These are phyloP conservation scores for Drosophila subpulchrella DNA, from an alignment of 1,140 invertebrate species.

Conservation along the genomic window DNA sequence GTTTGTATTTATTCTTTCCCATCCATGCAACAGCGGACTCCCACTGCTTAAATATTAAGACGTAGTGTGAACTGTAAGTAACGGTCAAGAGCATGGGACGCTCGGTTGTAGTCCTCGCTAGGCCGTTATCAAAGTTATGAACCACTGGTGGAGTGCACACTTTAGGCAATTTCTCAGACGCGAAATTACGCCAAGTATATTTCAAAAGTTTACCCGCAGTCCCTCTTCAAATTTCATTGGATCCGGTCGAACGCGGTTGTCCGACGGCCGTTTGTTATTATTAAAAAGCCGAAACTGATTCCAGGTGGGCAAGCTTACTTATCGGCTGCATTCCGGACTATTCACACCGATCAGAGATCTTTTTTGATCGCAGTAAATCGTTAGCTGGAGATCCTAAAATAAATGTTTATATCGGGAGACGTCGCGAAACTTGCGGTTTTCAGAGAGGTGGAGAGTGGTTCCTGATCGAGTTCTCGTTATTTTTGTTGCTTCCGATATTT, in stretches of 20 bases:
- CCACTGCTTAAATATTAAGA: too few species aligned
- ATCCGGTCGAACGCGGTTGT: constrained; percentile 24
- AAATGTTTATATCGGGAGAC: constrained; percentile 29
- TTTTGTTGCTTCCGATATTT: constrained; percentile 3
- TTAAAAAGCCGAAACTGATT: constrained; percentile 14
- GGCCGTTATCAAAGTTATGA: neutral
- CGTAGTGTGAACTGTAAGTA: neutral
- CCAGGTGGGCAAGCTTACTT: constrained; percentile 37
- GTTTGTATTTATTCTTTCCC: too few species aligned
- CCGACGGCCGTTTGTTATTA: constrained; percentile 4
- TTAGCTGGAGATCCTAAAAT: constrained; percentile 12
- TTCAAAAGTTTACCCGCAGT: neutral
- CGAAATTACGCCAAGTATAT: neutral
- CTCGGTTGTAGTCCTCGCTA: neutral
- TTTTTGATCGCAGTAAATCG: constrained; percentile 11
- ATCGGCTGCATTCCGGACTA: constrained; percentile 39
- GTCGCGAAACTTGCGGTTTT: constrained; percentile 35
- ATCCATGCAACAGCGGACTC: too few species aligned
- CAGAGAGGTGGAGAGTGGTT: constrained; percentile 19
- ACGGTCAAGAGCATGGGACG: neutral
- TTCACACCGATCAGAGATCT: constrained; percentile 11
- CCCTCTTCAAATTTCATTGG: neutral
- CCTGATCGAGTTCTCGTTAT: constrained; percentile 5
- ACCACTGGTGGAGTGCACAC: neutral
- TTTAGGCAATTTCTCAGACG: neutral